Base-by-base conservation (phyloP, 2,113 vertebrate species). In the Fukomys damarensis region DNA sequence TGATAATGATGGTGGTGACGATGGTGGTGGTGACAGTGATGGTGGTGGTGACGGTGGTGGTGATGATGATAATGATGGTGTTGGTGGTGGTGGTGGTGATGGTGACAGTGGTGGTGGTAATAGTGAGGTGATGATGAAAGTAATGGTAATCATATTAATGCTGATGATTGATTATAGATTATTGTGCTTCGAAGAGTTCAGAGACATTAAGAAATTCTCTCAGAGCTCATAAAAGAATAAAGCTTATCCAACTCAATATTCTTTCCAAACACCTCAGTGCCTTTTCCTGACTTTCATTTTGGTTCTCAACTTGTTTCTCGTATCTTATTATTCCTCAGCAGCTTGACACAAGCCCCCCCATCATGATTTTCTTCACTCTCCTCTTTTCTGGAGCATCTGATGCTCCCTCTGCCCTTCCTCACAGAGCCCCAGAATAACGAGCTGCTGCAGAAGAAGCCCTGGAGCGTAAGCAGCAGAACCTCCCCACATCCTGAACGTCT, bases 371-470 rank as follows among this genome's bases (percentile, higher is more conserved):
- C 70, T 28, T 76, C 81, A 46, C 30, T 89, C 30, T 61, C 56
- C 72, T 74, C 70, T n/a, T 86, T 65, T 63, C 41, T 13, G 6
- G 28, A 81, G 68, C 58, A 56, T 74, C 66, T 76, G 43, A n/a
- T n/a, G n/a, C n/a, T n/a, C n/a, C 89, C 46, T 72, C 90, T 92
- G 84, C 94, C 80, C 94, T 93, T 93, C 66, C 84, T 68, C 52
- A 66, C 41, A 14, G 14, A 59, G 70, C 61, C 92, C 26, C 74
- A 59, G 87, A 82, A 81, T 88, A 89, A 92, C n/a, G 74, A 96
- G 70, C 68, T 54, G 43, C 90, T 41, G 16, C n/a, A 14, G 66
- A 61, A 49, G 28, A 46, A 43, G 38, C 84, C 26, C 1, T 5
- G 6, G 74, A 82, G 86, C 61, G n/a, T 89, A 87, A 54, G 30